These are phyloP conservation scores for Clanis bilineata DNA, from an alignment of 2,888 invertebrate genomes.

Conservation along the genomic window DNA sequence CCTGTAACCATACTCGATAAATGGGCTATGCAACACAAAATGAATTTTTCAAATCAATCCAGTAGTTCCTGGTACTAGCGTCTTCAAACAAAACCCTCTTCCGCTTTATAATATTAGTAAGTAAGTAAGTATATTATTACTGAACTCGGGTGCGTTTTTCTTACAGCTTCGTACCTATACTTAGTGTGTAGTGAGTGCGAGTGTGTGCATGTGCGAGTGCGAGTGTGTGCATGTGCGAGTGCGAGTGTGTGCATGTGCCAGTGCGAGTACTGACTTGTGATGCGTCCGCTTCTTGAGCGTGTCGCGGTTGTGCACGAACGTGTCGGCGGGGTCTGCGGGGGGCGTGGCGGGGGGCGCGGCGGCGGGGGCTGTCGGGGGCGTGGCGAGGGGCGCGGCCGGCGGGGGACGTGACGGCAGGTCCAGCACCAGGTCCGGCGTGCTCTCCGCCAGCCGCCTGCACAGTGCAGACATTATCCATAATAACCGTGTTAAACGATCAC, in stretches of 20 bases:
- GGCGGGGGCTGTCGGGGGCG: slow-evolving; percentile 44
- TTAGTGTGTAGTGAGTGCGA: too few relatives aligned
- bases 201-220: slow-evolving; percentile 16
- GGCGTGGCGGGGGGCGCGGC: slow-evolving; percentile 34
- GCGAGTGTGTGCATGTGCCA: not conserved
- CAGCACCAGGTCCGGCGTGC: slow-evolving; percentile 91
- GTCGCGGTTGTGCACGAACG: slow-evolving; percentile 65
- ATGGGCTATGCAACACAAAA: too few relatives aligned
- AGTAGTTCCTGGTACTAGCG: too few relatives aligned
- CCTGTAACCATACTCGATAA: too few relatives aligned
- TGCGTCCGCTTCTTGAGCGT: slow-evolving; percentile 59
- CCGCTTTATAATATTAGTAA: too few relatives aligned
- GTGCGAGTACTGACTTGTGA: slow-evolving; percentile 36
- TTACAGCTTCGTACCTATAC: too few relatives aligned
- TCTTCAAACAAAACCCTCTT: too few relatives aligned
- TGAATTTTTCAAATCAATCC: too few relatives aligned
- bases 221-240: not conserved
- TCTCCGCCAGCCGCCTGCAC: slow-evolving; percentile 72
- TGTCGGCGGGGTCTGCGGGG: slow-evolving; percentile 53
- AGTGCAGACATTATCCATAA: not conserved
- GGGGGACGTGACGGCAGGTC: slow-evolving; percentile 86
- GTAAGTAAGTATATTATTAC: too few relatives aligned
- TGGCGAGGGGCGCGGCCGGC: slow-evolving; percentile 40
- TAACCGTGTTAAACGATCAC: too few relatives aligned
- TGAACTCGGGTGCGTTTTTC: too few relatives aligned